A percentile compares a stretch with the other conserved stretches of the same genome.
Conservation (phyloP, 2,797 vertebrate genomes). For the Alcedo quadribrachys region DNA sequence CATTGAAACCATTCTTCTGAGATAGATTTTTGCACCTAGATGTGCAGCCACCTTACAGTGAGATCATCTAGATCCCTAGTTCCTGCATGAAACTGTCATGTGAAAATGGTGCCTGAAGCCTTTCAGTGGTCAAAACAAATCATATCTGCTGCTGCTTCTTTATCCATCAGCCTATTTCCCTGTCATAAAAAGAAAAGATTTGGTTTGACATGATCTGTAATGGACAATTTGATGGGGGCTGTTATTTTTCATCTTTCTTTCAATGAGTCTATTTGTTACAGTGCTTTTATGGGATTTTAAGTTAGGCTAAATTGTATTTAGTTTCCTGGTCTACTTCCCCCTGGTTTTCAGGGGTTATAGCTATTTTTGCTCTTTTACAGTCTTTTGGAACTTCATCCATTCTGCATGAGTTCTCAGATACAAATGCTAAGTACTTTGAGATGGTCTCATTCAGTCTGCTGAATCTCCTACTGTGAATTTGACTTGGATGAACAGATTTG, state of each 20-base stretch:
- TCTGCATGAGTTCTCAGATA: slow-evolving; percentile 23
- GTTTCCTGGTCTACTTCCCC: neutral
- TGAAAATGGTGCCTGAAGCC: slow-evolving; percentile 24
- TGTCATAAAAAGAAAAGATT: slow-evolving; percentile 4
- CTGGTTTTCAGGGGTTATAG: neutral
- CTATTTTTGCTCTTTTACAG: slow-evolving; percentile 9
- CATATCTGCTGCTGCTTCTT: neutral
- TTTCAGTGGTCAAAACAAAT: slow-evolving; percentile 17
- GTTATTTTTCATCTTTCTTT: neutral
- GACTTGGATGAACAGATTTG: slow-evolving; percentile 15
- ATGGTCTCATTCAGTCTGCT: slow-evolving; percentile 15
- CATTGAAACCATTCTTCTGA: neutral
- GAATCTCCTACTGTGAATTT: slow-evolving; percentile 31
- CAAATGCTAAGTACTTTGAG: neutral
- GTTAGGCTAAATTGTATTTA: neutral
- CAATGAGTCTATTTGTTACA: neutral
- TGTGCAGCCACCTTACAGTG: neutral
- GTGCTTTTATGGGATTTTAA: neutral
- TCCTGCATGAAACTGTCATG: neutral
- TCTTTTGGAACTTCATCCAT: neutral
- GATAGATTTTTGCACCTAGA: neutral
- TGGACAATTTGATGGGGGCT: neutral
- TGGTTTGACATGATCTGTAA: slow-evolving; percentile 13
- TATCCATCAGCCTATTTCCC: neutral
- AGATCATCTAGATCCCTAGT: neutral